phyloP scores from a whole-genome alignment of 2,797 vertebrate genomes.

The Bovichtus variegatus region DNA sequence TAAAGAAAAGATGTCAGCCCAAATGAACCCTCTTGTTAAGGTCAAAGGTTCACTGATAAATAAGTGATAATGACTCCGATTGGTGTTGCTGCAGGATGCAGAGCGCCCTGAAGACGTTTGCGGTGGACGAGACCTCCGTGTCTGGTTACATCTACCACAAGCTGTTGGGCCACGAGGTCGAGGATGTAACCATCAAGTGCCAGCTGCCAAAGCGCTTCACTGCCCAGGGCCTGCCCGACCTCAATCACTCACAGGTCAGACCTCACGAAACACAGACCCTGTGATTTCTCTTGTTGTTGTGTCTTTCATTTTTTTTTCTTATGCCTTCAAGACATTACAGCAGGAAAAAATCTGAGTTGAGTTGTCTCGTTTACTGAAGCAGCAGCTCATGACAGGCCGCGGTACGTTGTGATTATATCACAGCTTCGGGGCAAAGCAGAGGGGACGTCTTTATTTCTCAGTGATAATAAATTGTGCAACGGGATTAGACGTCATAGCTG shows the following conservation, averaged over 20 bases:
- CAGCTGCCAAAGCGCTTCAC: constrained; percentile 99
- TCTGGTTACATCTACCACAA: constrained; percentile 99
- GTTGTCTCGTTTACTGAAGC: background rate
- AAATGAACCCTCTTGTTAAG: background rate
- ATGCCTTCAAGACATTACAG: background rate
- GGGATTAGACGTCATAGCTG: too few species aligned
- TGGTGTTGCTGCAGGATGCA: constrained; percentile 90
- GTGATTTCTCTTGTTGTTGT: background rate
- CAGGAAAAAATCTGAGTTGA: background rate
- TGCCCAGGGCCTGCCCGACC: constrained; percentile 97
- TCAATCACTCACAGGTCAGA: constrained; percentile 97
- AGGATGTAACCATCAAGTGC: constrained; percentile 98
- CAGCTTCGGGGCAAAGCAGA: too few species aligned
- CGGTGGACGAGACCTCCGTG: constrained; percentile 97
- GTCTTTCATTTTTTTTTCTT: background rate
- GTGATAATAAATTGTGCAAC: too few species aligned
- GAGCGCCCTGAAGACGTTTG: constrained; percentile 97
- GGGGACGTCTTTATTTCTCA: too few species aligned
- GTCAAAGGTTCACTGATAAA: background rate
- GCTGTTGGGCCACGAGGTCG: constrained; percentile 96
- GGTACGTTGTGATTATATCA: too few species aligned
- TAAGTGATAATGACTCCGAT: background rate
- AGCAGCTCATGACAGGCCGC: too few species aligned
- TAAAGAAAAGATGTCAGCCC: background rate
- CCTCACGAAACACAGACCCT: background rate